Base-by-base conservation (phyloP, 2,113 vertebrate genomes). In the Erinaceus europaeus region DNA sequence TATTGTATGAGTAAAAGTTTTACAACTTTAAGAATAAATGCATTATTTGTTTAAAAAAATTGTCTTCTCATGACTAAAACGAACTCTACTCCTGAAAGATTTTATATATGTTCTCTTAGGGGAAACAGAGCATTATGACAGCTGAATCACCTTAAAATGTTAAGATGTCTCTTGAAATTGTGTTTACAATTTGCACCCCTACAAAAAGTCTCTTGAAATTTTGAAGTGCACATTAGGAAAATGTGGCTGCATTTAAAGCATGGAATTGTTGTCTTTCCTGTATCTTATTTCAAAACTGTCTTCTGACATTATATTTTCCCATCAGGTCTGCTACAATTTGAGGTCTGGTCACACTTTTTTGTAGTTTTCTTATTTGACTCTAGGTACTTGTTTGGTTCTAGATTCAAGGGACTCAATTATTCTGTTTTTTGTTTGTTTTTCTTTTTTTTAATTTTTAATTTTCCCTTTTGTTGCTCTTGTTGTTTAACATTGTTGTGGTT, bases 41-140 rank as follows among this genome's bases (percentile, higher is more conserved):
- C n/a, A n/a, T n/a, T n/a, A n/a, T n/a, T n/a, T n/a, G n/a, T n/a
- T n/a, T n/a, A n/a, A n/a, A n/a, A n/a, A n/a, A n/a, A 77, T 87
- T 91, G 78, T 89, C 53, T 84, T 65, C 78, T 93, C 34, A 34
- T 34, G 77, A 68, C n/a, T 50, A 74, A 93, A 90, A 86, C 44
- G 21, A 65, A 90, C 44, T 77, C 48, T 9, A 61, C 48, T 73
- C 82, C 32, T 61, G 50, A 81, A 9, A 85, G 40, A 76, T 1
- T 17, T 88, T 65, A 67, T 77, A 57, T 52, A 42, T 82, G 75
- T 13, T 12, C 29, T 62, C 42, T 73, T 77, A 52, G 34, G n/a
- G 25, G 52, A 80, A 85, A 71, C 12, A 61, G 46, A 77, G 84
- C 64, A 72, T n/a, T 21, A 7, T 72, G 74, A 50, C 23, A 86